Percentiles rank a stretch among this genome's conserved stretches.
Conservation (phyloP, 2,797 vertebrate species). For the Peromyscus nudipes region DNA sequence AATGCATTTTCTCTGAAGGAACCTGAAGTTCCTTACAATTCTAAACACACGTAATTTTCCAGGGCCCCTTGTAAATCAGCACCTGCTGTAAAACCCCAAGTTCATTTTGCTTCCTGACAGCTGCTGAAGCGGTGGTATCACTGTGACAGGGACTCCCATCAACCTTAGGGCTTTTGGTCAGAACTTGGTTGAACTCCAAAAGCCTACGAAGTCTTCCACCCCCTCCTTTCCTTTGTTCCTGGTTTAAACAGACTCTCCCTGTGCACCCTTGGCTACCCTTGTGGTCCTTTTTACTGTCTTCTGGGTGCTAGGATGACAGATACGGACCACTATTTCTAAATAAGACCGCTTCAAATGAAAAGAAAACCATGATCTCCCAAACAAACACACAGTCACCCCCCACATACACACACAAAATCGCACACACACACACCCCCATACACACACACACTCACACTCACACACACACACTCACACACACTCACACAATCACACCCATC, state of each 20-base stretch:
- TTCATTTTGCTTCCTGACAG: background rate
- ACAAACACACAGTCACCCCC: background rate
- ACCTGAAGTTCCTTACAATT: background rate
- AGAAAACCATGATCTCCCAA: background rate
- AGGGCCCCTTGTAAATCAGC: background rate
- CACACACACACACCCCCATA: background rate
- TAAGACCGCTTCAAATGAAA: background rate
- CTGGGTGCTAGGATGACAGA: background rate
- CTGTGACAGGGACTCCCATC: background rate
- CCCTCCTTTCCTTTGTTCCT: background rate
- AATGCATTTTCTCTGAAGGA: background rate
- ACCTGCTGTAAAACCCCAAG: background rate
- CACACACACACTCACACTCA: no score
- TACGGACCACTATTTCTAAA: background rate
- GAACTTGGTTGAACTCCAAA: background rate
- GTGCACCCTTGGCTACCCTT: background rate
- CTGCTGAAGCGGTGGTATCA: background rate
- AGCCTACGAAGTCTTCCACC: no score
- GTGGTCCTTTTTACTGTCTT: background rate
- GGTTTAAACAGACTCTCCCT: background rate
- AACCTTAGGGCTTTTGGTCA: background rate
- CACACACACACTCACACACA: no score
- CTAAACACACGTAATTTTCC: background rate
- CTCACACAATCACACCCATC: rapidly evolving
- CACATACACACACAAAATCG: rapidly evolving